A percentile compares a stretch with the other conserved stretches of the same genome.
These are phyloP conservation scores for Brachyalestes nurse DNA, from an alignment of 2,797 vertebrate genomes.

Conservation along the genomic window DNA sequence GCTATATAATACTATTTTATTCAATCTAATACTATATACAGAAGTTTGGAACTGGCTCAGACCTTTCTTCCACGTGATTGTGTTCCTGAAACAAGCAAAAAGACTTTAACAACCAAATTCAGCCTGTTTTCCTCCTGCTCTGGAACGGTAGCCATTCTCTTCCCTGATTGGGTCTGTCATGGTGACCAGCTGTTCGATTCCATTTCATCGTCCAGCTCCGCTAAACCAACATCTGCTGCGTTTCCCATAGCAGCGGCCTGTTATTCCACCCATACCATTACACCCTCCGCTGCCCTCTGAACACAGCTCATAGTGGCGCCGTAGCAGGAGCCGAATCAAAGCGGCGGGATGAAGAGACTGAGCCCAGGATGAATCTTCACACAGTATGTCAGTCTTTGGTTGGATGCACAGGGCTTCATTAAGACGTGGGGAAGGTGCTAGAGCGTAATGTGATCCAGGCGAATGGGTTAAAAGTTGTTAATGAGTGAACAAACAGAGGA, in stretches of 20 bases:
- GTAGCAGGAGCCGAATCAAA: not conserved
- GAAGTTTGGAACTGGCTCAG: not conserved
- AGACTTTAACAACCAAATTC: not conserved
- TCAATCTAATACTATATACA: too few species aligned
- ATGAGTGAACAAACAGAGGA: not conserved
- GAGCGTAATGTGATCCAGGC: not conserved
- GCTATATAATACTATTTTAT: too few species aligned
- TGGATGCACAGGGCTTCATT: not conserved
- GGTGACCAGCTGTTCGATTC: slow-evolving; percentile 76
- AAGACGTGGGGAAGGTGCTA: not conserved
- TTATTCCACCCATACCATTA: slow-evolving; percentile 61
- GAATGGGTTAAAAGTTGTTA: not conserved
- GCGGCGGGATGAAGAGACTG: not conserved
- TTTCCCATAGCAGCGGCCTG: slow-evolving; percentile 60
- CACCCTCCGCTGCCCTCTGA: slow-evolving; percentile 59
- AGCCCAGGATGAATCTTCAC: not conserved
- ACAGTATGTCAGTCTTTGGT: not conserved
- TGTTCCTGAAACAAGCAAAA: not conserved
- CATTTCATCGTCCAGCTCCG: slow-evolving; percentile 72
- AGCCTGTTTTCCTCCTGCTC: not conserved
- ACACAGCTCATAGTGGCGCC: slow-evolving; percentile 30
- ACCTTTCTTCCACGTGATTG: not conserved
- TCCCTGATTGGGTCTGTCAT: slow-evolving; percentile 68
- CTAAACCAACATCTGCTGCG: slow-evolving; percentile 78
- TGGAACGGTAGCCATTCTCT: slow-evolving; percentile 45